Conservation (phyloP, 2,113 vertebrate species). For the Rhinopomastus cyanomelas region DNA sequence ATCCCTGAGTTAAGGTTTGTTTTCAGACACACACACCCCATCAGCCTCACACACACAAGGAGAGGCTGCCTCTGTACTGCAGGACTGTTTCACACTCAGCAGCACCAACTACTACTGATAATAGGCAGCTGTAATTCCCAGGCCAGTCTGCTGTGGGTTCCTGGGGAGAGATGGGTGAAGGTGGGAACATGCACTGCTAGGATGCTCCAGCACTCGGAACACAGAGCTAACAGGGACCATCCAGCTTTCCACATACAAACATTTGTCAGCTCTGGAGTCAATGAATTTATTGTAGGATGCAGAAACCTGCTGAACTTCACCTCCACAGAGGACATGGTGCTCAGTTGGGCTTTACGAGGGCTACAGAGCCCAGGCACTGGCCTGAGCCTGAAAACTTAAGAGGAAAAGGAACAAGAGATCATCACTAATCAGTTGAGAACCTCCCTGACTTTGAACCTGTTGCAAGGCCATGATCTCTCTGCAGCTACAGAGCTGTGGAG, state of each 20-base stretch:
- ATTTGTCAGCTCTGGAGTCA: not conserved
- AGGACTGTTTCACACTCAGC: not conserved
- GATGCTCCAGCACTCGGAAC: too few relatives aligned
- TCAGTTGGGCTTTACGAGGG: not conserved
- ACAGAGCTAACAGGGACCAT: too few relatives aligned
- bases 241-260: not conserved
- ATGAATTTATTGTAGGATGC: not conserved
- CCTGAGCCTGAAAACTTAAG: too few relatives aligned
- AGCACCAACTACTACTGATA: slow-evolving; percentile 22
- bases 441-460: not conserved
- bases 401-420: not conserved
- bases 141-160: not conserved
- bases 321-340: not conserved
- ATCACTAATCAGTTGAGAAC: not conserved
- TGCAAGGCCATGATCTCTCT: not conserved
- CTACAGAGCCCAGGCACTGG: not conserved
- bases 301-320: not conserved
- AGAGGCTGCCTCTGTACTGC: not conserved
- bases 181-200: not conserved
- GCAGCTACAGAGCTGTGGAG: too few relatives aligned
- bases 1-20: not conserved
- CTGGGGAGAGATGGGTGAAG: not conserved
- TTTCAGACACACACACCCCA: not conserved
- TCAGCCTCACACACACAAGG: not conserved
- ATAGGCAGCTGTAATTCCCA: not conserved